Percentiles rank a stretch among this genome's conserved stretches.
These are phyloP conservation scores for Pygoscelis antarcticus DNA, from an alignment of 2,113 vertebrate species.

Conservation along the genomic window DNA sequence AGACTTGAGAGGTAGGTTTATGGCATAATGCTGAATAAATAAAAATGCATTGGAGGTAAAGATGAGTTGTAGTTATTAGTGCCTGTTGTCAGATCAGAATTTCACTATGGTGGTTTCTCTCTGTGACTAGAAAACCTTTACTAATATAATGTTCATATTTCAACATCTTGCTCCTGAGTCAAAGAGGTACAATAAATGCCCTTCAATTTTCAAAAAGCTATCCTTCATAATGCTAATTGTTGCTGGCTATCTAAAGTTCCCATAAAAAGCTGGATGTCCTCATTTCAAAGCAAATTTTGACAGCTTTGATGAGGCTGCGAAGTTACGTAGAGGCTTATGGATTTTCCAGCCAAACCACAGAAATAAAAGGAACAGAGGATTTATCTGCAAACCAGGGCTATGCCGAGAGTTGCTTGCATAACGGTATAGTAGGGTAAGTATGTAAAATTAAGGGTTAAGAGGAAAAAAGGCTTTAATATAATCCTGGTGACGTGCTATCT, in stretches of 20 bases:
- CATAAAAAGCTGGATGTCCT: background rate
- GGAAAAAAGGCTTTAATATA: background rate
- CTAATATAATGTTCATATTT: background rate
- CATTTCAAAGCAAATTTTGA: background rate
- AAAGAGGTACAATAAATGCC: background rate
- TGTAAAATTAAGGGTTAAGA: background rate
- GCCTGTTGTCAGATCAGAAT: background rate
- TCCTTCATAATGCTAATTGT: background rate
- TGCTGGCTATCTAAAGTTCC: background rate
- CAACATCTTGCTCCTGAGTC: background rate
- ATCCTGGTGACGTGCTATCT: background rate
- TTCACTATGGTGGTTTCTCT: background rate
- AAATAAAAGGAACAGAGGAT: background rate
- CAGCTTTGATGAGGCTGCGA: background rate
- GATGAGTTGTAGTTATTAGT: background rate
- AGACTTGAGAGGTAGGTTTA: background rate
- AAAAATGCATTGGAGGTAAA: background rate
- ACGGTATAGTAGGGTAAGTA: background rate
- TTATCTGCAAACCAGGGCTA: background rate
- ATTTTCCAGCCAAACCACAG: constrained; percentile 16
- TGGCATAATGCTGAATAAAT: background rate
- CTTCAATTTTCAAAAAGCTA: background rate
- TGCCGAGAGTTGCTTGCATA: background rate
- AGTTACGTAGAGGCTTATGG: background rate
- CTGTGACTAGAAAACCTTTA: background rate